A percentile compares a stretch with the other conserved stretches of the same genome.
Evolutionary conservation across 2,113 vertebrate species (phyloP).

Genomic region (Lophochroa leadbeateri): DNA sequence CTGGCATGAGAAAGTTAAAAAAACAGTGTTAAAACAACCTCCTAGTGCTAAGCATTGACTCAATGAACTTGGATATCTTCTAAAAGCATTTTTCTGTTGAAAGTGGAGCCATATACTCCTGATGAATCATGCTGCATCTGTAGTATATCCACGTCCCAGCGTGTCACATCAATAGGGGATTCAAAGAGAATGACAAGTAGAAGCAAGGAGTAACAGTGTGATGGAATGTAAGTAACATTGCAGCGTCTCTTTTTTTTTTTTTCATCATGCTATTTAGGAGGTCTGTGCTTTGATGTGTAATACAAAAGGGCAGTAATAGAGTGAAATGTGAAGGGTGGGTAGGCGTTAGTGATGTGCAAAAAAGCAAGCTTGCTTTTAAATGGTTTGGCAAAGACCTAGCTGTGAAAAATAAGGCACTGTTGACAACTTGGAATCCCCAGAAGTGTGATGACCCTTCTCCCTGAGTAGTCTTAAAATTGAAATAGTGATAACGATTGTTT

Average conservation of each 20-base stretch:
- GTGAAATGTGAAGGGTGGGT: conserved; percentile 41
- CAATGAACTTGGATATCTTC: background rate
- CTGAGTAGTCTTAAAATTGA: background rate
- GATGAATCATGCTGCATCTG: conserved; percentile 7
- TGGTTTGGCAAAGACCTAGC: conserved; percentile 32
- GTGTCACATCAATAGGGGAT: conserved; percentile 22
- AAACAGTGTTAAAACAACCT: background rate
- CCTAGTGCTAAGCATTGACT: background rate
- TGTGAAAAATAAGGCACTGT: conserved; percentile 41
- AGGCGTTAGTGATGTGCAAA: conserved; percentile 41
- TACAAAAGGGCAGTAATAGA: conserved; percentile 49
- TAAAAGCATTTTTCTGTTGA: conserved; percentile 21
- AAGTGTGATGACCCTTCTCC: conserved; percentile 16
- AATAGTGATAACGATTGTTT: background rate
- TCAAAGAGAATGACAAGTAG: conserved; percentile 33
- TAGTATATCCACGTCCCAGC: background rate
- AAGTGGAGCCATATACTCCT: background rate
- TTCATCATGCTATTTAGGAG: background rate
- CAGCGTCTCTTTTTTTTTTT: background rate
- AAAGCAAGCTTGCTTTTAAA: conserved; percentile 39
- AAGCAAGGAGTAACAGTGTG: conserved; percentile 16
- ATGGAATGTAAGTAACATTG: conserved; percentile 40
- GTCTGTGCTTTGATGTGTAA: conserved; percentile 52
- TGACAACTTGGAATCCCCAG: conserved; percentile 47
- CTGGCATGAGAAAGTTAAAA: background rate